These are phyloP conservation scores for Sula dactylatra DNA, from an alignment of 2,113 vertebrate species.

Conservation along the genomic window DNA sequence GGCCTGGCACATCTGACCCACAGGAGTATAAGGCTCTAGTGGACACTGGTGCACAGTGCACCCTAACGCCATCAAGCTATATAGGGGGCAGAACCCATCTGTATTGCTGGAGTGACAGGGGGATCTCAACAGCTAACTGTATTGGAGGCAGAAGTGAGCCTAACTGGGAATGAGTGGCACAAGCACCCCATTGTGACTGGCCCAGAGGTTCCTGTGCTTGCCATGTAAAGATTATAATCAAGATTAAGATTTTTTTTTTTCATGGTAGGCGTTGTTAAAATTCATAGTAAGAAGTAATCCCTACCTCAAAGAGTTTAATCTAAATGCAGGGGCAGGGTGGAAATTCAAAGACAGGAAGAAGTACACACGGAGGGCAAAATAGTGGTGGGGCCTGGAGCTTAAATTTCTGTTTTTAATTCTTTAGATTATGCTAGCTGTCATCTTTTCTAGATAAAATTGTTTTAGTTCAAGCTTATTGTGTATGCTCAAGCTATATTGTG, in stretches of 20 bases:
- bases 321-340: background rate
- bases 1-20: too few species aligned
- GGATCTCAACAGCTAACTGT: too few species aligned
- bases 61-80: too few species aligned
- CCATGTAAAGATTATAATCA: background rate
- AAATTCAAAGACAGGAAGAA: background rate
- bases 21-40: too few species aligned
- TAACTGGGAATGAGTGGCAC: too few species aligned
- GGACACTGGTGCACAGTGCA: too few species aligned
- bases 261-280: background rate
- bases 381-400: background rate
- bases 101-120: too few species aligned
- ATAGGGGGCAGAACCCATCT: too few species aligned
- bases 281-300: background rate
- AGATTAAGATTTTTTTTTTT: background rate
- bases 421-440: background rate
- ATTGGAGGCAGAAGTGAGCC: too few species aligned
- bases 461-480: background rate
- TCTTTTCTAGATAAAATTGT: background rate
- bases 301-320: background rate
- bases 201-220: too few species aligned
- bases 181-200: too few species aligned
- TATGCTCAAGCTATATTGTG: accelerated
- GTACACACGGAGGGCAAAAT: background rate
- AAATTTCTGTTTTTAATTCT: background rate